Conservation (phyloP, 2,113 vertebrate species). For the Martes martes region DNA sequence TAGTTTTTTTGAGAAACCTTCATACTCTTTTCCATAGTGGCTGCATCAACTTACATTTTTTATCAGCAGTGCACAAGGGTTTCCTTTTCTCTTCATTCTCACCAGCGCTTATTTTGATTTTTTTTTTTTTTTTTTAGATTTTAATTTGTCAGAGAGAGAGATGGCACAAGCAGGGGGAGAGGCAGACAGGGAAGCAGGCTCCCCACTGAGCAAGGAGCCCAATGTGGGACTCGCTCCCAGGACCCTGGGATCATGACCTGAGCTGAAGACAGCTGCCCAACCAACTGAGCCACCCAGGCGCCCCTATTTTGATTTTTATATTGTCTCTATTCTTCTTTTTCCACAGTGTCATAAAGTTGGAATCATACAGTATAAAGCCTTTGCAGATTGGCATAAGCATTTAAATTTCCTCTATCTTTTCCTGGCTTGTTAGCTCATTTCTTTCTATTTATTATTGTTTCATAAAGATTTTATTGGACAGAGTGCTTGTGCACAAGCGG, state of each 20-base stretch:
- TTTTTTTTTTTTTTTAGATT: not conserved
- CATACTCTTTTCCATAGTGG: not conserved
- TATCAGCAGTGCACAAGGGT: not conserved
- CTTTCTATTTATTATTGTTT: not conserved
- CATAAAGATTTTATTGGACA: too few species aligned
- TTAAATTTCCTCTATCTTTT: not conserved
- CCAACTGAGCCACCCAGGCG: too few species aligned
- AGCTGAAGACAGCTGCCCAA: too few species aligned
- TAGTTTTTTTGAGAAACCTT: not conserved
- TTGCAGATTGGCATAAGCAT: not conserved
- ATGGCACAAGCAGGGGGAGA: too few species aligned
- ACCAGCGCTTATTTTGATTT: not conserved
- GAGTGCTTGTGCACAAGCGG: too few species aligned
- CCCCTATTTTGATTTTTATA: not conserved
- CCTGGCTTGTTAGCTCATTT: not conserved
- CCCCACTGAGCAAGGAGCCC: too few species aligned
- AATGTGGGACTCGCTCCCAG: too few species aligned
- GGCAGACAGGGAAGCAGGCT: too few species aligned
- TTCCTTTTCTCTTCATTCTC: not conserved
- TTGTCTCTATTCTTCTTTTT: not conserved
- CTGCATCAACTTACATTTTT: not conserved
- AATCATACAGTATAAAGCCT: not conserved
- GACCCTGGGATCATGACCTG: too few species aligned
- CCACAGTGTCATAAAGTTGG: not conserved
- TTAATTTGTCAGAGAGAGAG: too few species aligned